Evolutionary conservation across 2,888 invertebrate genomes (phyloP), one percentile per base, ranked within the genome.

Genomic region (Coenonympha arcania): DNA sequence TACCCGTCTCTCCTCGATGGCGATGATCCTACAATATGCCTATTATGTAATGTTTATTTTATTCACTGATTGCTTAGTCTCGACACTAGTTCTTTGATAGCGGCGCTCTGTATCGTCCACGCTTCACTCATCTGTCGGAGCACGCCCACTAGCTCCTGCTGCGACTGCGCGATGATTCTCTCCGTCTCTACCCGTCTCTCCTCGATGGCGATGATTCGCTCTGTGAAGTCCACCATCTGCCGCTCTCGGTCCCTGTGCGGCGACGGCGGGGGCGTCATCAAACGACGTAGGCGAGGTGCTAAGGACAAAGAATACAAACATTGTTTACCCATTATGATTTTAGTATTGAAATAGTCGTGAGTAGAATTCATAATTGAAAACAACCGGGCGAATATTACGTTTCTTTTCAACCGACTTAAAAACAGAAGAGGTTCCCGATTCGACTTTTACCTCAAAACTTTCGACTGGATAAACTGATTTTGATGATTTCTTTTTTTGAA

Each of bases 41-140:
- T 19, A n/a, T 3, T 22, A 3, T 16, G 4, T 13, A 4, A n/a
- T 15, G 15, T 22, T n/a, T 39, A 39, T 39, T 39, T 39, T 15
- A 22, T 22, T n/a, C 24, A 39, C 24, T 39, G 22, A 24, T 39
- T 15, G 9, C 15, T 39, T 24, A 39, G n/a, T 16, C 2, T 24
- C 8, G 39, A 15, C 3, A 42, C 42, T 42, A 42, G 13, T 13
- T 42, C 42, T 20, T 42, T 30, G 30, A 42, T 19, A 4, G 42
- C 42, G 13, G 30, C 30, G 20, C 42, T 42, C 4, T 42, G 42
- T 31, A 30, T 13, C 18, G 42, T 42, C 42, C 42, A 42, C 20
- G 42, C 30, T 31, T 42, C 42, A 15, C 42, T 42, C 42, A 42
- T 42, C 13, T 42, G 42, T 3, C 42, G 30, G 2, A 42, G 13